Conservation (phyloP, 2,888 invertebrate species). For the Nomada ruficornis region DNA sequence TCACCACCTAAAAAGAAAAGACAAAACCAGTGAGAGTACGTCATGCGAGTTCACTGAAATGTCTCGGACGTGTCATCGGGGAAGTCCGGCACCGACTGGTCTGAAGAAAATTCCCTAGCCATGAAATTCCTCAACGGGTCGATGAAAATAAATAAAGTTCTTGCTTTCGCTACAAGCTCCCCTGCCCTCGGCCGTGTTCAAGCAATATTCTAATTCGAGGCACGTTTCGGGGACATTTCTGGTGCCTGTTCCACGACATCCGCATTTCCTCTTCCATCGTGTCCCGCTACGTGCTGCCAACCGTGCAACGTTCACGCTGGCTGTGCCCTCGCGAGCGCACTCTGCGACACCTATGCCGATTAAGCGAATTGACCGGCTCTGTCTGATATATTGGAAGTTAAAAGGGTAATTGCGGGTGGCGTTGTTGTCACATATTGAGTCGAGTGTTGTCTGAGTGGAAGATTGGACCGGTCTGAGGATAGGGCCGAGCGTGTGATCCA, state of each 20-base stretch:
- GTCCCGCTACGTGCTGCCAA: constrained; percentile 17
- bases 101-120: constrained; percentile 45
- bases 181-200: neutral
- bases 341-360: constrained; percentile 67
- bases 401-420: constrained; percentile 78
- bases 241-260: constrained; percentile 29
- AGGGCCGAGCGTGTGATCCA: constrained; percentile 79
- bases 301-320: neutral
- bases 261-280: constrained; percentile 12
- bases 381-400: constrained; percentile 73
- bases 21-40: neutral
- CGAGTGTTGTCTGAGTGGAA: constrained; percentile 82
- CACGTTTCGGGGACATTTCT: constrained; percentile 51
- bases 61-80: neutral
- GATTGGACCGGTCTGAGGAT: constrained; percentile 78
- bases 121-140: constrained; percentile 25
- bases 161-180: constrained; percentile 33
- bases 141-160: constrained; percentile 33
- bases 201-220: constrained; percentile 45
- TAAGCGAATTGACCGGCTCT: constrained; percentile 70
- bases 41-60: neutral
- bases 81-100: constrained; percentile 5
- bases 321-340: neutral
- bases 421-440: constrained; percentile 73
- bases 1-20: too few relatives aligned